phyloP scores from a whole-genome alignment of 2,888 invertebrate species.

The Leucania comma region DNA sequence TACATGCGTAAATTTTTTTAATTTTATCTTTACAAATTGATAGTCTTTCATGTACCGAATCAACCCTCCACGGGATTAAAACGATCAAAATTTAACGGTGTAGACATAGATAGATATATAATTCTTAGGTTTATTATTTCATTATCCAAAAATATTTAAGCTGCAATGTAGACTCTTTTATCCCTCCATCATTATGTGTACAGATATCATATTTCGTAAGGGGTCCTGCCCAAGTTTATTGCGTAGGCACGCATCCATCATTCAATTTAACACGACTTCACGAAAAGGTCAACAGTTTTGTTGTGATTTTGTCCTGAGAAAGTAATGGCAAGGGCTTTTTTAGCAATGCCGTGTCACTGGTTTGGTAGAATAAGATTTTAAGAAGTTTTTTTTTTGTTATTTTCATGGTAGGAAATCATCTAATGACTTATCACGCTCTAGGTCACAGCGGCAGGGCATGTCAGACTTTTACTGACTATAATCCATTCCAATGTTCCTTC shows the following conservation, averaged over 20 bases:
- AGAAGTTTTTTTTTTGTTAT: too few relatives aligned
- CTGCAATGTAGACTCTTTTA: slow-evolving; percentile 3
- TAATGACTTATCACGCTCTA: too few relatives aligned
- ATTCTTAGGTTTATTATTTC: neutral
- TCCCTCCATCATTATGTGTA: slow-evolving; percentile 44
- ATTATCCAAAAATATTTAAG: neutral
- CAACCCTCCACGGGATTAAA: too few relatives aligned
- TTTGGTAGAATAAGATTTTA: neutral
- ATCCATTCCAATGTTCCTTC: too few relatives aligned
- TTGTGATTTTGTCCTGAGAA: slow-evolving; percentile 39
- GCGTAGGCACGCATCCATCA: slow-evolving; percentile 59
- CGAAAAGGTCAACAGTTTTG: slow-evolving; percentile 58
- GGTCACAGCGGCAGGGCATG: too few relatives aligned
- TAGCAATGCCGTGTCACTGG: neutral
- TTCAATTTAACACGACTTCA: slow-evolving; percentile 60
- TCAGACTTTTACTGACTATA: too few relatives aligned
- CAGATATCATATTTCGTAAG: slow-evolving; percentile 51
- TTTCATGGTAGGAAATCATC: too few relatives aligned
- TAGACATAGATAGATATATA: too few relatives aligned
- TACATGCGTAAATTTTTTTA: too few relatives aligned
- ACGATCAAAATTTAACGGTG: too few relatives aligned
- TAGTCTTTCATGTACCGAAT: too few relatives aligned
- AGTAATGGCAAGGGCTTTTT: slow-evolving; percentile 14
- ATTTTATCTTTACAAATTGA: too few relatives aligned
- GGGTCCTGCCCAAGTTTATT: slow-evolving; percentile 43